Percentiles rank a stretch among this genome's conserved stretches.
phyloP scores from a whole-genome alignment of 2,797 vertebrate genomes.

The Myotis vivesi region DNA sequence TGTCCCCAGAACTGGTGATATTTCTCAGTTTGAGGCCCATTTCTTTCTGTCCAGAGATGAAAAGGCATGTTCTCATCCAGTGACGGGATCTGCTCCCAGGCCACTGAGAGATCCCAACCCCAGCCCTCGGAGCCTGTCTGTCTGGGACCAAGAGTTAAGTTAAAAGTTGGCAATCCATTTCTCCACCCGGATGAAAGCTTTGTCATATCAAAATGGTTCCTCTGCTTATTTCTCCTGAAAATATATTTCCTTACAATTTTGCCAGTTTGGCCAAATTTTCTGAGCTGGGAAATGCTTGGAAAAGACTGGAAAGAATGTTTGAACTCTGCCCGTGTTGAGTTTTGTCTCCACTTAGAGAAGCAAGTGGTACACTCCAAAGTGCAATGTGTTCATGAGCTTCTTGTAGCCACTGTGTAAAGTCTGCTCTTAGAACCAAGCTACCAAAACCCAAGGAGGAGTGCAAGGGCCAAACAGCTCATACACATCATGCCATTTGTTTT shows the following conservation, averaged over 20 bases:
- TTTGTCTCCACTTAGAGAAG: conserved; percentile 49
- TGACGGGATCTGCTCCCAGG: neutral
- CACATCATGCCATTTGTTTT: neutral
- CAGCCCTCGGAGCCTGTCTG: neutral
- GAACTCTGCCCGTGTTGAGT: conserved; percentile 31
- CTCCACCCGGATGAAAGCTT: conserved; percentile 28
- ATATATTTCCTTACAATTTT: conserved; percentile 49
- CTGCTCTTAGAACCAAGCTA: neutral
- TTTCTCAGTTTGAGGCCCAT: neutral
- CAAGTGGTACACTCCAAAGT: neutral
- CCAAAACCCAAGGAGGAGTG: neutral
- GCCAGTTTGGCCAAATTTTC: conserved; percentile 48
- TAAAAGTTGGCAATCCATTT: conserved; percentile 19
- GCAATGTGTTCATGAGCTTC: neutral
- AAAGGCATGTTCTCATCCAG: neutral
- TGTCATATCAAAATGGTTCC: conserved; percentile 46
- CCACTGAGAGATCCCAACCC: neutral
- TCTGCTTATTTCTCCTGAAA: conserved; percentile 52
- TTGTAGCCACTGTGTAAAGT: neutral
- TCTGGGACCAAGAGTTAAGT: neutral
- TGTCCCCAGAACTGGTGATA: too few relatives aligned
- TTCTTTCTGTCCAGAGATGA: neutral
- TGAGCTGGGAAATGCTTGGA: conserved; percentile 37
- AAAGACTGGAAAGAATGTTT: conserved; percentile 34
- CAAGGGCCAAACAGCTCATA: neutral